Evolutionary conservation across 2,113 vertebrate genomes (phyloP).

Genomic region (Coturnix japonica): DNA sequence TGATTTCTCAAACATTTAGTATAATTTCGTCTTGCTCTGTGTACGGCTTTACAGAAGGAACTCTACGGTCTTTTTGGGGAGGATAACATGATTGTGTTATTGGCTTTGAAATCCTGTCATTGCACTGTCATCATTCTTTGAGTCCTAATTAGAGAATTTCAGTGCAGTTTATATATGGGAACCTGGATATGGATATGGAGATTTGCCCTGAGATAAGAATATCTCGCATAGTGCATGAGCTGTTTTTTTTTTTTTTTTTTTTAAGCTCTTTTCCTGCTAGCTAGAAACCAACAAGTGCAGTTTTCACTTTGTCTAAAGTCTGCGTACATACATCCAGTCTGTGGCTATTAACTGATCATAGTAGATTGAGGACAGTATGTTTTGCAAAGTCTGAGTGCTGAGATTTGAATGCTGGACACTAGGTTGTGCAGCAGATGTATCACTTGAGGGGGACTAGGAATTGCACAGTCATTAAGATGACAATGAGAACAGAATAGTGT

Average conservation of each 20-base stretch:
- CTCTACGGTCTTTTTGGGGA: background rate
- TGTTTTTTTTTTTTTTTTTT: background rate
- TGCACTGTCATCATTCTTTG: background rate
- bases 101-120: conserved; percentile 1
- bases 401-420: background rate
- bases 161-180: background rate
- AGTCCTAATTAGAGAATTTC: conserved; percentile 23
- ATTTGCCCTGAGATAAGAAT: background rate
- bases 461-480: background rate
- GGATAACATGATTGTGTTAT: background rate
- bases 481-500: background rate
- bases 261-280: background rate
- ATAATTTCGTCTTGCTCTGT: background rate
- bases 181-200: background rate
- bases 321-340: background rate
- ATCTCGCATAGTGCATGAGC: background rate
- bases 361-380: background rate
- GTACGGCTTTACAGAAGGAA: background rate
- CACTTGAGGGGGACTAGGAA: background rate
- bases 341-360: background rate
- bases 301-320: background rate
- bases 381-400: background rate
- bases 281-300: background rate
- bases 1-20: background rate
- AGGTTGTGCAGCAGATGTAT: background rate